phyloP scores from a whole-genome alignment of 2,888 invertebrate species.

The Pyralis farinalis region DNA sequence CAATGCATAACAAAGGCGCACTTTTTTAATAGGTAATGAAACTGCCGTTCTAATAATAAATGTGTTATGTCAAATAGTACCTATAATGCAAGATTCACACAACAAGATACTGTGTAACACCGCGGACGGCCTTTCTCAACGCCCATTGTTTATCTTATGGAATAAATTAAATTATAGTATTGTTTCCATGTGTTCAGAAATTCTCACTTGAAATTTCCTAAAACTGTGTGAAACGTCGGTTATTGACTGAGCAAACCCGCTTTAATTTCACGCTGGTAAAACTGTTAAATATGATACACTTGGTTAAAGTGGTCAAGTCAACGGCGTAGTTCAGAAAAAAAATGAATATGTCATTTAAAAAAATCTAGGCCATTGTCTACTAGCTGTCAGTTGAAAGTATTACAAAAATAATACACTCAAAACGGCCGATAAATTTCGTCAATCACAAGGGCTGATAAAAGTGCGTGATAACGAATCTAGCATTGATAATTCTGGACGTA shows the following conservation, averaged over 20 bases:
- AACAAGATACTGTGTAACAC: slow-evolving; percentile 24
- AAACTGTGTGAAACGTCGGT: slow-evolving; percentile 6
- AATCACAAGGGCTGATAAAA: slow-evolving; percentile 12
- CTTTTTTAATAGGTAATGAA: slow-evolving; percentile 13
- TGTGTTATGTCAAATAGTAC: no score
- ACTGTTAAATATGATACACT: not conserved
- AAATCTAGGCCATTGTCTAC: not conserved
- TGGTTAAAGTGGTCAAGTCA: no score
- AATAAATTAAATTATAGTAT: slow-evolving; percentile 32
- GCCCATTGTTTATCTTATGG: slow-evolving; percentile 15
- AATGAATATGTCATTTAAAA: not conserved
- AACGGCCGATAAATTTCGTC: slow-evolving; percentile 9
- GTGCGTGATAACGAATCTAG: slow-evolving; percentile 12
- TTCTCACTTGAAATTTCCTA: slow-evolving; percentile 12
- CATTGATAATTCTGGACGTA: slow-evolving; percentile 8
- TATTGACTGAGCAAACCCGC: not conserved
- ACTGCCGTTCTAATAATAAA: no score
- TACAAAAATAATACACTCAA: slow-evolving; percentile 9
- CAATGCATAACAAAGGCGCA: no score
- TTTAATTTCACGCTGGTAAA: slow-evolving; percentile 4
- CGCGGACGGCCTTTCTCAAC: slow-evolving; percentile 27
- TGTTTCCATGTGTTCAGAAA: slow-evolving; percentile 20
- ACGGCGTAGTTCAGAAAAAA: not conserved
- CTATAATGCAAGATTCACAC: slow-evolving; percentile 19
- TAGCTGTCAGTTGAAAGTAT: not conserved